These are phyloP conservation scores for Chrysolina haemoptera DNA, from an alignment of 2,888 invertebrate species.

Conservation along the genomic window DNA sequence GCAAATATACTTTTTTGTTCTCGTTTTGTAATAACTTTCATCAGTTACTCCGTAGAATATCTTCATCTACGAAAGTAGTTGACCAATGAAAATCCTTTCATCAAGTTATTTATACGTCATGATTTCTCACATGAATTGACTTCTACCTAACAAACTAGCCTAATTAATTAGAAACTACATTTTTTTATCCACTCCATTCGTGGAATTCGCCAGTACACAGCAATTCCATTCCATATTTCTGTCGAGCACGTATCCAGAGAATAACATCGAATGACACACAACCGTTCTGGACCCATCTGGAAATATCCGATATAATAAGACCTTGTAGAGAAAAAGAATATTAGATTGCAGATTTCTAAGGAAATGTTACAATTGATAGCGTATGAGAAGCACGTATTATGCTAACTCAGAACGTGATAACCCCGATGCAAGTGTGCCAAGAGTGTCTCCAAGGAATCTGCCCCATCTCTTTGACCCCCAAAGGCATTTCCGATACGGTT, in stretches of 20 bases:
- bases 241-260: slow-evolving; percentile 34
- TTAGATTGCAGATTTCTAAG: slow-evolving; percentile 39
- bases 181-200: background rate
- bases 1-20: too few species aligned
- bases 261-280: slow-evolving; percentile 35
- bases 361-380: slow-evolving; percentile 40
- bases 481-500: slow-evolving; percentile 31
- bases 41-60: too few species aligned
- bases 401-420: slow-evolving; percentile 44
- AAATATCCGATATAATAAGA: slow-evolving; percentile 35
- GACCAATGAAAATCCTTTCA: too few species aligned
- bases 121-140: too few species aligned
- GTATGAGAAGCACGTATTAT: slow-evolving; percentile 42
- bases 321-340: slow-evolving; percentile 39
- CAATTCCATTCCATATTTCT: background rate
- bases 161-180: too few species aligned
- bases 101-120: too few species aligned
- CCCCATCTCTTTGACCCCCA: slow-evolving; percentile 30
- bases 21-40: too few species aligned
- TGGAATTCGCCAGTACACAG: background rate
- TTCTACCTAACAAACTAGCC: too few species aligned
- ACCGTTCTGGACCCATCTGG: slow-evolving; percentile 36
- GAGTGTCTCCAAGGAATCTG: slow-evolving; percentile 28
- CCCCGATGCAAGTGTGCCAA: slow-evolving; percentile 31
- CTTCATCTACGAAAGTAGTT: too few species aligned